Conservation (phyloP, 2,797 vertebrate species). For the Tarsius wallacei region DNA sequence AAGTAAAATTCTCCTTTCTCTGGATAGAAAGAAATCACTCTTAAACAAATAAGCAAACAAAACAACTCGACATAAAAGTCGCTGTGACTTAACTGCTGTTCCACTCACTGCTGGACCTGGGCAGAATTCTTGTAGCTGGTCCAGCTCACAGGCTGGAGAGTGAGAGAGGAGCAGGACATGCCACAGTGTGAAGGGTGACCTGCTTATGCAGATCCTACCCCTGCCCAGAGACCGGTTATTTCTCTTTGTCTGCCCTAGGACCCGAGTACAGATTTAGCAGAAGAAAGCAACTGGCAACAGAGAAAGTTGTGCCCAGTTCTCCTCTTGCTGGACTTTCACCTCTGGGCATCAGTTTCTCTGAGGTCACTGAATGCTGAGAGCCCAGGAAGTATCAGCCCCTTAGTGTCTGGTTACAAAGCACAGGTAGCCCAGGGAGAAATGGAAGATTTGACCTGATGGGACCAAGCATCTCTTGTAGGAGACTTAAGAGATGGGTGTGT, state of each 20-base stretch:
- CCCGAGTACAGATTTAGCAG: neutral
- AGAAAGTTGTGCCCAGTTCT: constrained; percentile 11
- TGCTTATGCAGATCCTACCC: neutral
- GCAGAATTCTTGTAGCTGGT: constrained; percentile 69
- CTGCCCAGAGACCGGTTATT: neutral
- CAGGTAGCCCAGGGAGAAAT: neutral
- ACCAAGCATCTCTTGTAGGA: neutral
- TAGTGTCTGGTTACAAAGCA: neutral
- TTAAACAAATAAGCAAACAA: neutral
- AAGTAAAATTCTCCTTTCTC: constrained; percentile 85
- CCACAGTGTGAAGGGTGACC: neutral
- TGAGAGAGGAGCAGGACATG: constrained; percentile 44
- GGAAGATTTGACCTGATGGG: neutral
- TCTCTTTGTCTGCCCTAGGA: neutral
- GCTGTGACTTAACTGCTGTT: constrained; percentile 79
- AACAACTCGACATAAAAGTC: constrained; percentile 70
- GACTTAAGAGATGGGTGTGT: accelerated
- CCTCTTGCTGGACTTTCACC: neutral
- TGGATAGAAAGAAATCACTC: constrained; percentile 87
- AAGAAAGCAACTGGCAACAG: constrained; percentile 56
- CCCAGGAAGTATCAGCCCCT: neutral
- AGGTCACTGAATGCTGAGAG: neutral
- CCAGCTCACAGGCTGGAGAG: constrained; percentile 27
- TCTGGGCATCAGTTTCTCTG: neutral
- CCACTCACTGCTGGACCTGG: constrained; percentile 69